Evolutionary conservation across 2,888 invertebrate genomes (phyloP), one percentile per base, ranked within the genome.

Genomic region (Ochropleura plecta): DNA sequence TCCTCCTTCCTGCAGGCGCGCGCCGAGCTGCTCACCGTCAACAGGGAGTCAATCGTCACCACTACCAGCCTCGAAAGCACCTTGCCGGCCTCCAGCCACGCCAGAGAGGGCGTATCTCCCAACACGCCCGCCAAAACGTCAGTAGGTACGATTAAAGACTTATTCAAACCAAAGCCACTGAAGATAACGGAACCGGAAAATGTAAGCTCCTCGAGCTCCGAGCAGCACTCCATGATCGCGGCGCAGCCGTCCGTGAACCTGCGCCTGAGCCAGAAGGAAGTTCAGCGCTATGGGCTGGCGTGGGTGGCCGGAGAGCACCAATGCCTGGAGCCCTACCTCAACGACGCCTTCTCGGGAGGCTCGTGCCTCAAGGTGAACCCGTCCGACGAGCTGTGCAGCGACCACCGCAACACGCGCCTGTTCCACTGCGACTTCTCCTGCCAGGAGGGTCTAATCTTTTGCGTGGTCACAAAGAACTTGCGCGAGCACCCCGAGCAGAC

Each of bases 311-410:
- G 87, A 0, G 96, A 95, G 81, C 78, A 80, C 8, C 91, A 91
- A 66, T 96, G 96, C 73, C 83, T 95, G 16, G 91, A 94, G 82
- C 81, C 90, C 49, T 92, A 92, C 85, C 93, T 91, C 57, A 92
- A 92, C 0, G 97, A 97, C 79, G 95, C 95, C 80, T 97, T 96
- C 88, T 92, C 89, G 42, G 97, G 97, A 20, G 97, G 97, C 44
- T 93, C 95, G 1, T 97, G 97, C 59, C 88, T 97, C 3, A 93
- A 93, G 74, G 88, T 97, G 0, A 88, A 94, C 70, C 95, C 94
- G 3, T 91, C 94, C 0, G 95, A 95, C 81, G 73, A 44, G 8
- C 46, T 88, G 5, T 78, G 84, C 40, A 51, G 78, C 0, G 89
- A 88, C 16, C 93, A 91, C 76, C 87, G 94, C 12, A 46, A 80